Evolutionary conservation across 2,888 invertebrate species (phyloP).

Genomic region (Limnephilus marmoratus): DNA sequence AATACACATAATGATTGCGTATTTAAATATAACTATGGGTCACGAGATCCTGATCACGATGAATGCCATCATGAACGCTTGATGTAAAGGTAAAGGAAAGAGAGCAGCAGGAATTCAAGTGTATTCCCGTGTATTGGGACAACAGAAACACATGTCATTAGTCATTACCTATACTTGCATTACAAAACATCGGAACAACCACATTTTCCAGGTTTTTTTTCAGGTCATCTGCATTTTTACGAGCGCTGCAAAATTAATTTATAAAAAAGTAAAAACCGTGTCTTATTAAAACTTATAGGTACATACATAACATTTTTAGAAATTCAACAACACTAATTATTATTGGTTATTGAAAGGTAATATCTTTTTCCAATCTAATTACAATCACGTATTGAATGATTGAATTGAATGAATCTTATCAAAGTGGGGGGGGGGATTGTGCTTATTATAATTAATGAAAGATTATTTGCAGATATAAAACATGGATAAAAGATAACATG

Average conservation of each 20-base stretch:
- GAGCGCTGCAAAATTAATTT: slow-evolving; percentile 83
- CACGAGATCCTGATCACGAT: neutral
- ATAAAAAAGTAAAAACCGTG: slow-evolving; percentile 21
- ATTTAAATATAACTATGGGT: neutral
- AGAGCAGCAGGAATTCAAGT: slow-evolving; percentile 3
- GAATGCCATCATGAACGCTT: neutral
- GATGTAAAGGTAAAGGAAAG: neutral
- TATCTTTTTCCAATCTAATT: neutral
- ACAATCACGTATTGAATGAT: neutral
- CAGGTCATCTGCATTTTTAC: slow-evolving; percentile 96
- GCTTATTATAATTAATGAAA: neutral
- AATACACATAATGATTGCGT: slow-evolving; percentile 12
- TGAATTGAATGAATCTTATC: neutral
- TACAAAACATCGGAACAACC: slow-evolving; percentile 98
- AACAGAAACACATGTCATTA: slow-evolving; percentile 22
- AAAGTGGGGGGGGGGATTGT: neutral
- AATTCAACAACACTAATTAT: neutral
- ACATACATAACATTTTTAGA: slow-evolving; percentile 11
- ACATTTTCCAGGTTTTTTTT: slow-evolving; percentile 96
- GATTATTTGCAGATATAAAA: neutral
- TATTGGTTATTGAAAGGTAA: neutral
- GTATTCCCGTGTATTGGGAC: neutral
- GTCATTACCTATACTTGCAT: slow-evolving; percentile 85
- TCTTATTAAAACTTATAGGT: neutral
- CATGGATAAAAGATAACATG: neutral